Evolutionary conservation across 35 echinoderm and acorn worm species (phyloP).

Genomic region (Eucidaris tribuloides): DNA sequence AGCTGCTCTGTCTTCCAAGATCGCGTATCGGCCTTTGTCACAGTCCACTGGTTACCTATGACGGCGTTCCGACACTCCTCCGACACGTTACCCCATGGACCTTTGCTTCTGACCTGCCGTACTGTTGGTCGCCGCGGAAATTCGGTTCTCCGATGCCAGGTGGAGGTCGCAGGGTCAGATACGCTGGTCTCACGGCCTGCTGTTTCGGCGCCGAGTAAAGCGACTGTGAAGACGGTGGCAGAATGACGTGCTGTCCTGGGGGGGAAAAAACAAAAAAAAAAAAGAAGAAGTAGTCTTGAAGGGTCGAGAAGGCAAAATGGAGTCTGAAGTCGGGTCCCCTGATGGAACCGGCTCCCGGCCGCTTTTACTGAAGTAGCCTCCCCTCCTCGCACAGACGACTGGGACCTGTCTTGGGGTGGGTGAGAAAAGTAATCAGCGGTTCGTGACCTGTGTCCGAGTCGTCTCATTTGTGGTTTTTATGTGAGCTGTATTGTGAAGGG

Average conservation of each 20-base stretch:
- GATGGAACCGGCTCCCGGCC: neutral
- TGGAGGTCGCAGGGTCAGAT: slow-evolving; percentile 54
- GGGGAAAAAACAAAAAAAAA: no score
- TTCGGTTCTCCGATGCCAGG: slow-evolving; percentile 62
- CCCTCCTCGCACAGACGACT: neutral
- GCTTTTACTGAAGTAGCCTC: neutral
- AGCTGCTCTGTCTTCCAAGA: slow-evolving; percentile 90
- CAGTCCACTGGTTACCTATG: slow-evolving; percentile 76
- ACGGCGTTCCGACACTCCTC: slow-evolving; percentile 87
- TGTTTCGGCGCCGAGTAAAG: neutral
- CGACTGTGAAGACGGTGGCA: neutral
- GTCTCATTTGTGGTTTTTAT: slow-evolving; percentile 61
- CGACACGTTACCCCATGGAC: slow-evolving; percentile 77
- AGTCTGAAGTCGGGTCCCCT: slow-evolving; percentile 1
- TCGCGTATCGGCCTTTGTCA: slow-evolving; percentile 63
- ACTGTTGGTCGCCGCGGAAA: slow-evolving; percentile 72
- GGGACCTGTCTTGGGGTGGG: neutral
- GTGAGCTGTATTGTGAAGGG: slow-evolving; percentile 34
- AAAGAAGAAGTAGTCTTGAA: no score
- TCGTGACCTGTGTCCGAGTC: slow-evolving; percentile 37
- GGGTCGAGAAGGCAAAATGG: slow-evolving; percentile 66
- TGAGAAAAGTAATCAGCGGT: slow-evolving; percentile 64
- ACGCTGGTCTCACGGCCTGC: neutral
- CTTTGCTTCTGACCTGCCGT: slow-evolving; percentile 51
- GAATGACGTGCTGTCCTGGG: slow-evolving; percentile 15